Conservation (phyloP, 2,797 vertebrate genomes). For the Tokudaia muenninki region DNA sequence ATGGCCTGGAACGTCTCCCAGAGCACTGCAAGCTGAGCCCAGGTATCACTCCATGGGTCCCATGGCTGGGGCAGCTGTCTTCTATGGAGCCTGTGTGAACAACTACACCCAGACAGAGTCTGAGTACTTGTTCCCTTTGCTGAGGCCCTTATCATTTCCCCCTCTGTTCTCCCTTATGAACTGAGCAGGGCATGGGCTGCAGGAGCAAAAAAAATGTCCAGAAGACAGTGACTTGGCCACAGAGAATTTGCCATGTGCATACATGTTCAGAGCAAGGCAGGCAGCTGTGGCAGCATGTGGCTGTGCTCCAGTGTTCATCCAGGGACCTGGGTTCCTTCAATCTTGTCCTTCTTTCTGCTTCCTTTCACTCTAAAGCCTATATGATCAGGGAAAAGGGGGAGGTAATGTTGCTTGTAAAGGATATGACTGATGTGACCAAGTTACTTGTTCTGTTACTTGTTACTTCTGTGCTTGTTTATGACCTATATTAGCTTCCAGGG, state of each 20-base stretch:
- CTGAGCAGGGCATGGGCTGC: fast-evolving
- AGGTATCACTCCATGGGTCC: slow-evolving; percentile 86
- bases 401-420: neutral
- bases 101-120: fast-evolving
- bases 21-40: slow-evolving; percentile 94
- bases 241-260: fast-evolving
- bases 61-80: fast-evolving
- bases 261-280: neutral
- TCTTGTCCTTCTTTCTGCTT: neutral
- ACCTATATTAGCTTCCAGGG: neutral
- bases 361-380: fast-evolving
- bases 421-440: neutral
- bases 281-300: fast-evolving
- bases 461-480: neutral
- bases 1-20: slow-evolving; percentile 93
- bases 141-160: neutral
- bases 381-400: neutral
- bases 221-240: neutral
- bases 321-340: neutral
- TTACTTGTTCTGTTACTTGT: neutral
- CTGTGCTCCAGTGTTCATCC: neutral
- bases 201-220: neutral
- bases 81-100: fast-evolving
- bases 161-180: fast-evolving
- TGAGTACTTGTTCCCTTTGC: neutral